Conservation (phyloP, 2,113 vertebrate species). For the Ammodytes marinus region DNA sequence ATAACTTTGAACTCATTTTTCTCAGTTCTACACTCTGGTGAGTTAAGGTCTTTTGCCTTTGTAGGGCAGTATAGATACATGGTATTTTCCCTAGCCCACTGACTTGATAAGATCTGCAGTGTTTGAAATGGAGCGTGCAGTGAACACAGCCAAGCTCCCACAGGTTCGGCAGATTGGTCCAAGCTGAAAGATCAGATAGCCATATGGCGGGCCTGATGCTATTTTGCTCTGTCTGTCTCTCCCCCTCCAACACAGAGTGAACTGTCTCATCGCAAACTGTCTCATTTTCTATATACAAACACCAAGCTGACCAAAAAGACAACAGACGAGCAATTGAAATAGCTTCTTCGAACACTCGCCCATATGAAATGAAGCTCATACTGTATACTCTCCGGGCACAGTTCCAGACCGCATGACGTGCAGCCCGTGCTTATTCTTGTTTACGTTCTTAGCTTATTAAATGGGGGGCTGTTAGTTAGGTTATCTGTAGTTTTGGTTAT, state of each 20-base stretch:
- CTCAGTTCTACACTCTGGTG: too few relatives aligned
- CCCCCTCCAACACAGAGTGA: conserved; percentile 36
- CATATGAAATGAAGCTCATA: neutral
- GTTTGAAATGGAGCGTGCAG: conserved; percentile 59
- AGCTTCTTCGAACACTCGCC: neutral
- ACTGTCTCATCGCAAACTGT: conserved; percentile 23
- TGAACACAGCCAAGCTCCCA: conserved; percentile 61
- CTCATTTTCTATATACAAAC: conserved; percentile 55
- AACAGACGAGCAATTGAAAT: conserved; percentile 60
- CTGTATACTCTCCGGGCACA: neutral
- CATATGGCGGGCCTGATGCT: conserved; percentile 73
- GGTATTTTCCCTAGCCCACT: conserved; percentile 7
- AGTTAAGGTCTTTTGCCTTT: too few relatives aligned
- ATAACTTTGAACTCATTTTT: too few relatives aligned
- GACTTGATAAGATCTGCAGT: conserved; percentile 41
- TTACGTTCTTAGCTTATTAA: too few relatives aligned
- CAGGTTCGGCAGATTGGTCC: conserved; percentile 63
- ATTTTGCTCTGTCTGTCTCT: conserved; percentile 26
- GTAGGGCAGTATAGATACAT: neutral
- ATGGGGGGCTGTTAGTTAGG: too few relatives aligned
- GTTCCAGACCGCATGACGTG: too few relatives aligned
- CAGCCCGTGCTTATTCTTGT: too few relatives aligned
- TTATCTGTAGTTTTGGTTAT: too few relatives aligned
- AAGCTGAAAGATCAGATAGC: conserved; percentile 66
- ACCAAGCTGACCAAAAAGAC: conserved; percentile 64